phyloP scores from a whole-genome alignment of 1,140 invertebrate species.

The Micrasema minimum region DNA sequence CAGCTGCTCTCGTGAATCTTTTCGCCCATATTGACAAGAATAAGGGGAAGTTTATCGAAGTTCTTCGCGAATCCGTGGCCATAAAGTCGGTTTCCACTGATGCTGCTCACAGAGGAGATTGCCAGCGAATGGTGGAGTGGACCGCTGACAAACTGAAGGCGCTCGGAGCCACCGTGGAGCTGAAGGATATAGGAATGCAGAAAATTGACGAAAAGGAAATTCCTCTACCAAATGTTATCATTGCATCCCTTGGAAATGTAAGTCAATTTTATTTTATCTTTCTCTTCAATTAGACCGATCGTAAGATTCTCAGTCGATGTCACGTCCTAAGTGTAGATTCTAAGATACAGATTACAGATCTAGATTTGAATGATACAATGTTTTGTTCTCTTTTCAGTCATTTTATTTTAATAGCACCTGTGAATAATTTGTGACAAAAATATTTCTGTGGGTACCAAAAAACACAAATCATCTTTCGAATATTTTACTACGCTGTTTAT shows the following conservation, averaged over 20 bases:
- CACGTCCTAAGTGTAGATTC: too few species aligned
- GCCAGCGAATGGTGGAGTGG: conserved; percentile 79
- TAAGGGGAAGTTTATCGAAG: conserved; percentile 79
- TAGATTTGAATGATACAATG: too few species aligned
- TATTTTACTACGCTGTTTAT: too few species aligned
- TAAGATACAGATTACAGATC: too few species aligned
- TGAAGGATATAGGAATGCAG: conserved; percentile 85
- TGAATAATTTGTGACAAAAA: too few species aligned
- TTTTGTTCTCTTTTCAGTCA: too few species aligned
- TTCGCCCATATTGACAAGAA: conserved; percentile 84
- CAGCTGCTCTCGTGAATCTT: conserved; percentile 55
- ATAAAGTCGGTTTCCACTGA: conserved; percentile 96
- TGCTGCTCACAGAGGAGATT: conserved; percentile 81
- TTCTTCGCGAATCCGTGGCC: conserved; percentile 86
- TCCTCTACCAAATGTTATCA: conserved; percentile 86
- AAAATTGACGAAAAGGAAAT: conserved; percentile 79
- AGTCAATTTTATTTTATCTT: conserved; percentile 41
- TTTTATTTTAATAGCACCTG: too few species aligned
- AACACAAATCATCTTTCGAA: too few species aligned
- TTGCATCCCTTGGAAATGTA: conserved; percentile 84
- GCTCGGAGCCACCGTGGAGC: conserved; percentile 79
- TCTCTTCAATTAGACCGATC: too few species aligned
- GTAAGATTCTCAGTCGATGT: too few species aligned
- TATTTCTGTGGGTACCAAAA: too few species aligned
- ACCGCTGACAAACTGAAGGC: conserved; percentile 77